Percentiles rank a stretch among this genome's conserved stretches.
Conservation (phyloP, 2,113 vertebrate genomes). For the Columba livia region DNA sequence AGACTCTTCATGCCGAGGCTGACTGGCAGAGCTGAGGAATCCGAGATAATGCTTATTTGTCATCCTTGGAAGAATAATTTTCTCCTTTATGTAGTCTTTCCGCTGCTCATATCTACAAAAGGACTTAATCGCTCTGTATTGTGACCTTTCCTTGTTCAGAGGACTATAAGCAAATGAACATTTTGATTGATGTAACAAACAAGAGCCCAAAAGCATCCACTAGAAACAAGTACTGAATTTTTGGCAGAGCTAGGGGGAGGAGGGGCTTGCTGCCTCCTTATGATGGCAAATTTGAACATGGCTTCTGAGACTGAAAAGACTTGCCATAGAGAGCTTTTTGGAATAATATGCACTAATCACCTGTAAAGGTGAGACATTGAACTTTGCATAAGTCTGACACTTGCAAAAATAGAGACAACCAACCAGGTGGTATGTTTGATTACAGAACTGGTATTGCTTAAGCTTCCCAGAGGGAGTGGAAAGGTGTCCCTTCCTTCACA, state of each 20-base stretch:
- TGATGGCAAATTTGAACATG: neutral
- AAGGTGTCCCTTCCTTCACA: neutral
- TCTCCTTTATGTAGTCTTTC: neutral
- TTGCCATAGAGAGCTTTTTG: neutral
- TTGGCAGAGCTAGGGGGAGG: neutral
- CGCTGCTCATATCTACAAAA: neutral
- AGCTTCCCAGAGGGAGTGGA: neutral
- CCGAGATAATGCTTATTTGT: neutral
- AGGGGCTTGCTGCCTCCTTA: fast-evolving
- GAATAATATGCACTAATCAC: neutral
- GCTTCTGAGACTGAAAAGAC: neutral
- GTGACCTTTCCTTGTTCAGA: neutral
- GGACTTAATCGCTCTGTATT: neutral
- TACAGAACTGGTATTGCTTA: neutral
- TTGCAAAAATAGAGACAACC: neutral
- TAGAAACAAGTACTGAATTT: neutral
- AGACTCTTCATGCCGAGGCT: neutral
- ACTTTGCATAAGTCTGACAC: neutral
- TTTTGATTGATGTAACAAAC: neutral
- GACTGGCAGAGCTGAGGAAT: neutral
- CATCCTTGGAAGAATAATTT: neutral
- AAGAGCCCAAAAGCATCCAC: neutral
- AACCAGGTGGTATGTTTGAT: neutral
- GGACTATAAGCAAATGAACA: neutral
- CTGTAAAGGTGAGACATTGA: neutral